A percentile compares a stretch with the other conserved stretches of the same genome.
Conservation (phyloP, 2,797 vertebrate species). For the Ispidina picta region DNA sequence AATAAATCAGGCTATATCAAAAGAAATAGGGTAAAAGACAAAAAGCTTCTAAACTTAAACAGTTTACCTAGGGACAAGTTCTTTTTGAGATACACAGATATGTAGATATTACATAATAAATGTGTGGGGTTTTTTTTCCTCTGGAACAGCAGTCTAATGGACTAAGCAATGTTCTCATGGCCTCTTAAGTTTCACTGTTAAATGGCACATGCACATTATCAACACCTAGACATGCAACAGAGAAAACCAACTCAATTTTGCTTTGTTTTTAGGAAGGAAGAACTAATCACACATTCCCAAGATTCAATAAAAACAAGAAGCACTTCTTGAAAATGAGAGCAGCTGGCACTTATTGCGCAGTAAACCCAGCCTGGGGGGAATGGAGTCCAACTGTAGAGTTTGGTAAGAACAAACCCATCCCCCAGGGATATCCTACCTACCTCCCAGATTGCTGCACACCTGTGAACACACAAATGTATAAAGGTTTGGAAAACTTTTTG, state of each 20-base stretch:
- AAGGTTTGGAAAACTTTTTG: background rate
- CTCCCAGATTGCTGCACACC: background rate
- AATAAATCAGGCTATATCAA: background rate
- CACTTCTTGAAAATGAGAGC: conserved; percentile 36
- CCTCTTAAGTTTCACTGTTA: background rate
- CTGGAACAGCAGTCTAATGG: background rate
- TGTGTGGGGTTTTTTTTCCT: background rate
- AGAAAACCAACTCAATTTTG: background rate
- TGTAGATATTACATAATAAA: accelerated
- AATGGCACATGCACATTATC: background rate
- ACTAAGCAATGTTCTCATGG: background rate
- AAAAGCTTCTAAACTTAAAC: background rate
- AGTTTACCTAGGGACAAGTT: background rate
- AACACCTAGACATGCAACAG: background rate
- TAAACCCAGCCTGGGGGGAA: conserved; percentile 33
- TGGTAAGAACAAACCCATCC: background rate
- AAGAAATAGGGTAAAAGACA: background rate
- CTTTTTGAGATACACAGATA: background rate
- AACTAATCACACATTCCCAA: background rate
- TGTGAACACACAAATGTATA: accelerated
- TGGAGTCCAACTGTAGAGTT: conserved; percentile 47
- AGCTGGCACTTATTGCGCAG: background rate
- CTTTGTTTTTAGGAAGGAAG: background rate
- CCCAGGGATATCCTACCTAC: accelerated
- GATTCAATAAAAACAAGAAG: background rate